phyloP scores from a whole-genome alignment of 2,888 invertebrate species.

The Disparrhopalites patrizii region DNA sequence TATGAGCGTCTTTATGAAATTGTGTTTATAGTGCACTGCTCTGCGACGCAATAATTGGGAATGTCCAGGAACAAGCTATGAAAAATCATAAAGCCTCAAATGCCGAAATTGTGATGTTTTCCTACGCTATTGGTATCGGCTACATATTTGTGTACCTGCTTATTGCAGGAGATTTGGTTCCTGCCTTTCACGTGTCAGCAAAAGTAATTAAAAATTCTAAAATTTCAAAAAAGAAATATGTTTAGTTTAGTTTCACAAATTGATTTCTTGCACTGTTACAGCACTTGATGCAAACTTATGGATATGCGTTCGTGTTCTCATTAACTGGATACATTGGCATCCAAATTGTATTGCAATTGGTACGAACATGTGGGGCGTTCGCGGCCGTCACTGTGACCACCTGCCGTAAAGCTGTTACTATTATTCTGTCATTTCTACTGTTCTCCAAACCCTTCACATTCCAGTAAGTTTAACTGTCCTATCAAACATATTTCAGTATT shows the following conservation, averaged over 20 bases:
- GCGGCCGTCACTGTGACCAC: constrained; percentile 91
- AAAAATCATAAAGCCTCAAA: constrained; percentile 75
- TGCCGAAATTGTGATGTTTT: constrained; percentile 88
- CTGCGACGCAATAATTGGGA: constrained; percentile 93
- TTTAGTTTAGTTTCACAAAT: background rate
- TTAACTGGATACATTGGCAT: constrained; percentile 87
- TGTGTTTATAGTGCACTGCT: constrained; percentile 68
- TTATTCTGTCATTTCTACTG: constrained; percentile 84
- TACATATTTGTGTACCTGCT: constrained; percentile 73
- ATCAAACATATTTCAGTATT: too few species aligned
- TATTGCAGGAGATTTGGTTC: constrained; percentile 66
- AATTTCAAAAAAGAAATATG: background rate
- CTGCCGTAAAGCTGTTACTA: constrained; percentile 85
- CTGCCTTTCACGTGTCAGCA: constrained; percentile 71
- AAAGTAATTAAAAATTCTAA: constrained; percentile 57
- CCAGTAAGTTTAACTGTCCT: constrained; percentile 63
- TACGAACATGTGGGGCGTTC: constrained; percentile 84
- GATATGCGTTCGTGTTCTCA: constrained; percentile 80
- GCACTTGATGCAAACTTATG: constrained; percentile 71
- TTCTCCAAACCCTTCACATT: constrained; percentile 91
- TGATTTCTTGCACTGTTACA: constrained; percentile 52
- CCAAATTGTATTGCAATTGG: constrained; percentile 81
- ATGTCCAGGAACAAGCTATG: constrained; percentile 95
- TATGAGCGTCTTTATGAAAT: background rate
- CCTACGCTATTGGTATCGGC: constrained; percentile 80